phyloP scores from a whole-genome alignment of 2,113 vertebrate genomes.

The Cochlearius cochlearius region DNA sequence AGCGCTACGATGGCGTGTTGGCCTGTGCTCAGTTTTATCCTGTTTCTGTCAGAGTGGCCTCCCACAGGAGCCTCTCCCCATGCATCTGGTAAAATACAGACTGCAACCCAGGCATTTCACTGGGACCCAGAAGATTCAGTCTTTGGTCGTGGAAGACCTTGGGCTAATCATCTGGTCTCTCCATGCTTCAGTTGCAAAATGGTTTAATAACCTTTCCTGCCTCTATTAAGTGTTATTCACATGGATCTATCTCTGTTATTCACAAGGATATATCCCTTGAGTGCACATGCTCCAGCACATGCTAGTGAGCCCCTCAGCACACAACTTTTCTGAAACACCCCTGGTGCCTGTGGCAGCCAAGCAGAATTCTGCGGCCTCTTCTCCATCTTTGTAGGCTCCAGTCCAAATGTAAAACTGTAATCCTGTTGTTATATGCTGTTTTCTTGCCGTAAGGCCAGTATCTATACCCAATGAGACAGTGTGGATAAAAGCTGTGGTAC shows the following conservation, averaged over 20 bases:
- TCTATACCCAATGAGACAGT: neutral
- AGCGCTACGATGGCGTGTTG: fast-evolving
- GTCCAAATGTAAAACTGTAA: neutral
- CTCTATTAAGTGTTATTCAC: neutral
- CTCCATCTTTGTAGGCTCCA: neutral
- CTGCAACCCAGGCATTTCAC: neutral
- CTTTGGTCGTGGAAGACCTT: neutral
- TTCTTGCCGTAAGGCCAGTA: neutral
- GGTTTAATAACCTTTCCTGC: neutral
- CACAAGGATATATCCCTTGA: neutral
- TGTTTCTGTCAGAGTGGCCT: neutral
- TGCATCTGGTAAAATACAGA: neutral
- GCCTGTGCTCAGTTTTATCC: neutral
- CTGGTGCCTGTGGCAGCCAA: neutral
- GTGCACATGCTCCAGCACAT: neutral
- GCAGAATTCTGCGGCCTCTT: neutral
- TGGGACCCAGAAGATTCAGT: neutral
- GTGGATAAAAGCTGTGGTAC: neutral
- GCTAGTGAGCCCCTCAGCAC: neutral
- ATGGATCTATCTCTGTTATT: neutral
- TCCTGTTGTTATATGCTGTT: neutral
- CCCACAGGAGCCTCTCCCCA: neutral
- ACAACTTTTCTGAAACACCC: neutral
- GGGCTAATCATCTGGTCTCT: neutral
- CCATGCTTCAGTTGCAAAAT: neutral